Conservation (phyloP, 2,113 vertebrate genomes). For the Athene cunicularia region DNA sequence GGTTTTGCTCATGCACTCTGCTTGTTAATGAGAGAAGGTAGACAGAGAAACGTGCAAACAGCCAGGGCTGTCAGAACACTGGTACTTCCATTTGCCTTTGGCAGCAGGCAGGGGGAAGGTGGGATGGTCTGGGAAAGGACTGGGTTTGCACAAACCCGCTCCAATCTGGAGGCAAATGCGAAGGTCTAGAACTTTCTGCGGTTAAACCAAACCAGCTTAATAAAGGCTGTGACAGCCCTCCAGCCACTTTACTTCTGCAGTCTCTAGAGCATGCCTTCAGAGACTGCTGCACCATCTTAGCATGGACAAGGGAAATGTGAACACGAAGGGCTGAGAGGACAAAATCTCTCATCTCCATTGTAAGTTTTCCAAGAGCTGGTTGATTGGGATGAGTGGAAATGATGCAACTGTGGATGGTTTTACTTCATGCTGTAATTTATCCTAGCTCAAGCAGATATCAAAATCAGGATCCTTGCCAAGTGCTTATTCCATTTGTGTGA, state of each 20-base stretch:
- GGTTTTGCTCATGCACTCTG: background rate
- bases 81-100: background rate
- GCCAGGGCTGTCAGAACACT: background rate
- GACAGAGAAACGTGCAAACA: background rate
- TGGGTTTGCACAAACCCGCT: background rate
- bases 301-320: background rate
- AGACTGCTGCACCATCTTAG: background rate
- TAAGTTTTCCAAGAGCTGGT: background rate
- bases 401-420: background rate
- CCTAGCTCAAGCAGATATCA: background rate
- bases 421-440: background rate
- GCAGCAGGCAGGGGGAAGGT: accelerated
- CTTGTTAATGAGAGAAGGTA: conserved; percentile 2
- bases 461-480: background rate
- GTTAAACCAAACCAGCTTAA: background rate
- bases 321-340: background rate
- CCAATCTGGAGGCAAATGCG: background rate
- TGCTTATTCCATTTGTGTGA: background rate
- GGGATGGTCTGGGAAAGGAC: background rate
- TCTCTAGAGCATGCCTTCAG: background rate
- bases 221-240: background rate
- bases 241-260: background rate
- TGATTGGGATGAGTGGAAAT: background rate
- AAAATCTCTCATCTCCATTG: background rate
- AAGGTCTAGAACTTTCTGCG: background rate